Conservation (phyloP, 2,113 vertebrate genomes). For the Pycnonotus jocosus region DNA sequence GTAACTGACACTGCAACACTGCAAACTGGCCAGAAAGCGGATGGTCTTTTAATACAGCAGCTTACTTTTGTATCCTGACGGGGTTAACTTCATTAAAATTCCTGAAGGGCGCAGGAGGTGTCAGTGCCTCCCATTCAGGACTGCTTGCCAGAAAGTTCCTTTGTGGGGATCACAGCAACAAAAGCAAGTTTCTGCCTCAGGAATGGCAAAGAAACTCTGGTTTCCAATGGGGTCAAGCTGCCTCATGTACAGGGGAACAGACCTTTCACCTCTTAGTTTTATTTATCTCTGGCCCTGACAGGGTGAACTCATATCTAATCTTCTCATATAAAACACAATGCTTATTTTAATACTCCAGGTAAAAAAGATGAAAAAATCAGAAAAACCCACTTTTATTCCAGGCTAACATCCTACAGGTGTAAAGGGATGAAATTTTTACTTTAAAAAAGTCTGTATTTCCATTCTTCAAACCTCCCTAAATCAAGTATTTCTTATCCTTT, state of each 20-base stretch:
- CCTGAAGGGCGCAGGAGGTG: neutral
- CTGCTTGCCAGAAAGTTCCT: neutral
- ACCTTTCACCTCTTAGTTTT: neutral
- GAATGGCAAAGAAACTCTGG: neutral
- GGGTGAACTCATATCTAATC: neutral
- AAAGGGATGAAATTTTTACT: neutral
- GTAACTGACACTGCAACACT: neutral
- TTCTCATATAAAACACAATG: neutral
- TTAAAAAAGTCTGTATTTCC: neutral
- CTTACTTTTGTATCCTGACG: neutral
- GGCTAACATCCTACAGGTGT: neutral
- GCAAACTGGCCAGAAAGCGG: neutral
- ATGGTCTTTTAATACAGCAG: neutral
- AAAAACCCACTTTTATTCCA: neutral
- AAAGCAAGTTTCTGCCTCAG: neutral
- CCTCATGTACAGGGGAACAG: neutral
- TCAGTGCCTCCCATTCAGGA: conserved; percentile 3
- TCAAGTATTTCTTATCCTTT: neutral
- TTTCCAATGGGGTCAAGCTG: neutral
- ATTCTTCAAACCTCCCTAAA: neutral
- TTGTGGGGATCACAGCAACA: neutral
- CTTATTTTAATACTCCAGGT: neutral
- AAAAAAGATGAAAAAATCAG: rapidly evolving
- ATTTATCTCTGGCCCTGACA: neutral
- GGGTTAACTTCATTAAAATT: conserved; percentile 36